Evolutionary conservation across 2,797 vertebrate species (phyloP).

Genomic region (Gallinago stenura): DNA sequence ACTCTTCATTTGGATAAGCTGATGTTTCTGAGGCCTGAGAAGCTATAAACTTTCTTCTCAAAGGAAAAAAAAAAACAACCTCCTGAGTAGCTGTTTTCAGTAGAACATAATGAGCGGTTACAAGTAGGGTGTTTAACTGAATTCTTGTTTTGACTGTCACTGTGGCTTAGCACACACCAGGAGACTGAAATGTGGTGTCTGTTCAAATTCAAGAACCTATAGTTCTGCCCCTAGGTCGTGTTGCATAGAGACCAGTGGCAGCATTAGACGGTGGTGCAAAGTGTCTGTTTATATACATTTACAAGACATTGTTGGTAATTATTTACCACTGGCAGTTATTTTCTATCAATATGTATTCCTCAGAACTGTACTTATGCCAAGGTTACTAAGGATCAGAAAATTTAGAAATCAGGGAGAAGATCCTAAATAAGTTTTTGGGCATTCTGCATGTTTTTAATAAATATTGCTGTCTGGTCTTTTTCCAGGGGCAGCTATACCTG

Average conservation of each 20-base stretch:
- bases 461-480: background rate
- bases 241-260: background rate
- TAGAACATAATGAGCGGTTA: background rate
- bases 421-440: background rate
- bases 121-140: background rate
- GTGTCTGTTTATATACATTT: background rate
- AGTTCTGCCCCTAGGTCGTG: background rate
- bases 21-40: background rate
- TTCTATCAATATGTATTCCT: background rate
- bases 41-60: background rate
- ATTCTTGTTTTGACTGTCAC: slow-evolving; percentile 7
- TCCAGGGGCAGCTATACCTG: background rate
- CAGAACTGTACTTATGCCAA: accelerated
- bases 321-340: background rate
- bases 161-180: background rate
- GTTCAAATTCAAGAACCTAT: background rate
- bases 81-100: background rate
- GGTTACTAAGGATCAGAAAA: background rate
- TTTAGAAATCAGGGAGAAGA: background rate
- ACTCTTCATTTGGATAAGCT: background rate
- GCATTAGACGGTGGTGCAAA: background rate
- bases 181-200: background rate
- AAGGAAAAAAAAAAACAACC: background rate
- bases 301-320: background rate
- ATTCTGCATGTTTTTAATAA: background rate